Evolutionary conservation across 2,888 invertebrate genomes (phyloP).

Genomic region (Scotopteryx bipunctaria): DNA sequence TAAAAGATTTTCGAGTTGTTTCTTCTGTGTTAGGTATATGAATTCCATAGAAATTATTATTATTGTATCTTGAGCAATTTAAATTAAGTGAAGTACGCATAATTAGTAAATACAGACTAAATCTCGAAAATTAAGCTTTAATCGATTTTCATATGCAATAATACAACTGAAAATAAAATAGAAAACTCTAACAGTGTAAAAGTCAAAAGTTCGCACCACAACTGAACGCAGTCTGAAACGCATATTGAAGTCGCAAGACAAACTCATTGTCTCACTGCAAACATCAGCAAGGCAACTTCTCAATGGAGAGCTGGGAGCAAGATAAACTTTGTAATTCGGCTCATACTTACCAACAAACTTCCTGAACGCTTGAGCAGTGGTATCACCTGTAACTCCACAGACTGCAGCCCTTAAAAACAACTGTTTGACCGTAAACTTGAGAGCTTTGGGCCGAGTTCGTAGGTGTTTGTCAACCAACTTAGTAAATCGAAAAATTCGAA

Average conservation of each 20-base stretch:
- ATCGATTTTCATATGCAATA: too few species aligned
- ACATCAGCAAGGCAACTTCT: constrained; percentile 61
- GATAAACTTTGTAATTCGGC: constrained; percentile 65
- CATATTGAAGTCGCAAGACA: constrained; percentile 66
- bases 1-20: constrained; percentile 53
- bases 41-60: constrained; percentile 1
- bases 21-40: constrained; percentile 24
- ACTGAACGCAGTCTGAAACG: constrained; percentile 47
- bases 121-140: too few species aligned
- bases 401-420: constrained; percentile 58
- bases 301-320: constrained; percentile 57
- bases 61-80: too few species aligned
- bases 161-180: neutral
- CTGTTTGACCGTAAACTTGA: constrained; percentile 56
- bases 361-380: constrained; percentile 55
- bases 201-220: constrained; percentile 21
- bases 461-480: constrained; percentile 46
- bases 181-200: constrained; percentile 14
- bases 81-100: too few species aligned
- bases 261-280: constrained; percentile 65
- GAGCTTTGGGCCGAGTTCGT: constrained; percentile 45
- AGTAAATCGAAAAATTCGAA: constrained; percentile 39
- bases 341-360: constrained; percentile 64
- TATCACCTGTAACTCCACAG: constrained; percentile 63
- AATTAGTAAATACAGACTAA: too few species aligned